A percentile compares a stretch with the other conserved stretches of the same genome.
These are phyloP conservation scores for Cephalopachus bancanus DNA, from an alignment of 2,797 vertebrate species.

Conservation along the genomic window DNA sequence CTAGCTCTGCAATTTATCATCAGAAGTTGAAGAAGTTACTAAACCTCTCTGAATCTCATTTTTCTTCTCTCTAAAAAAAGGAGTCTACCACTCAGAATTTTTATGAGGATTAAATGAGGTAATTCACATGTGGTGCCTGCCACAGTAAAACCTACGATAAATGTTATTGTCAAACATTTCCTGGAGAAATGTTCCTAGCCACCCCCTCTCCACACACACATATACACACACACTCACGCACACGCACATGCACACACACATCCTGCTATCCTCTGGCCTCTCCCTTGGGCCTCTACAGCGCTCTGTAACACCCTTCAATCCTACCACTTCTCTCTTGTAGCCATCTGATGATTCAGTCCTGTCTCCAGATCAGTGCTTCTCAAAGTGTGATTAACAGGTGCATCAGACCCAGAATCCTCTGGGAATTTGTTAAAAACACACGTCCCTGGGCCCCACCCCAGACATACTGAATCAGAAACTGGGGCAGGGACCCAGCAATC, in stretches of 20 bases:
- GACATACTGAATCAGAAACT: not conserved
- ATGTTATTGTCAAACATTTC: not conserved
- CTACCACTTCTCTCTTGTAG: not conserved
- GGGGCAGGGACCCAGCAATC: not conserved
- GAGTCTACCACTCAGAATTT: not conserved
- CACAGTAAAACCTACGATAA: not conserved
- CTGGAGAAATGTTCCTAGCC: not conserved
- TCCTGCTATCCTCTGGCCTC: fast-evolving
- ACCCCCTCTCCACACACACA: fast-evolving
- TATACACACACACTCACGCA: not conserved
- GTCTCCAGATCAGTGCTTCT: not conserved
- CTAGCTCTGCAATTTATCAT: not conserved
- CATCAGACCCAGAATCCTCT: not conserved
- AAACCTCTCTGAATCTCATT: not conserved
- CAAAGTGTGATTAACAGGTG: not conserved
- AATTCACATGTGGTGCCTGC: not conserved
- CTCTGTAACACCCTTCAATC: not conserved
- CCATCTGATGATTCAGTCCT: not conserved
- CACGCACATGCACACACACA: not conserved
- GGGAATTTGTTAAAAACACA: not conserved
- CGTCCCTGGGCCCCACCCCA: not conserved
- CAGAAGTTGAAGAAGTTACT: not conserved
- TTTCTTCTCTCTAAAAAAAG: not conserved
- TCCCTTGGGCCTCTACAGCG: not conserved
- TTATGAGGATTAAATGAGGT: not conserved